Evolutionary conservation across 2,888 invertebrate genomes (phyloP).

Genomic region (Microchrysa polita): DNA sequence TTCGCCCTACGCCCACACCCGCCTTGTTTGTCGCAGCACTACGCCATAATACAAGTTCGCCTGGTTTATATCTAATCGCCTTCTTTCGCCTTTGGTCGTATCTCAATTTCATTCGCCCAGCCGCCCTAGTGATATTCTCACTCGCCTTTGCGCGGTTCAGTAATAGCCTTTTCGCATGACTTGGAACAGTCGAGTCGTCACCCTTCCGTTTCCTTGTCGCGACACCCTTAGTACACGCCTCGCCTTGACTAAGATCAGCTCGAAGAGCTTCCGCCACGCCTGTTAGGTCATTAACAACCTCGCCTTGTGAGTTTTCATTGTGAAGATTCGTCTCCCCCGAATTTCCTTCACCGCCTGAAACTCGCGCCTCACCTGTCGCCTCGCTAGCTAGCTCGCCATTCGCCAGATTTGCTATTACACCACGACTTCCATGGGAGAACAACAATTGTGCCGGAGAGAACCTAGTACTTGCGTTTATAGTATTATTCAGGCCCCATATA

Average conservation of each 20-base stretch:
- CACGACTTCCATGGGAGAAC: slow-evolving; percentile 8
- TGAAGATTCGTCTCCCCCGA: slow-evolving; percentile 12
- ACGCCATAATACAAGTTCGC: too few species aligned
- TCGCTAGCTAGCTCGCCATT: slow-evolving; percentile 19
- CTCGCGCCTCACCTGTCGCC: slow-evolving; percentile 10
- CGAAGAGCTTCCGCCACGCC: not conserved
- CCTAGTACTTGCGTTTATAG: slow-evolving; percentile 4
- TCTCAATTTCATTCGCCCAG: slow-evolving; percentile 12
- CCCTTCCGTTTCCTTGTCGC: too few species aligned
- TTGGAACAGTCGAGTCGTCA: too few species aligned
- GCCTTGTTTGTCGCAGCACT: too few species aligned
- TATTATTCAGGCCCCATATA: slow-evolving; percentile 9
- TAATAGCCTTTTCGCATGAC: too few species aligned
- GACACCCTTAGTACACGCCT: too few species aligned
- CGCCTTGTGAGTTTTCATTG: slow-evolving; percentile 8
- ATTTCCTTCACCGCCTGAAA: too few species aligned
- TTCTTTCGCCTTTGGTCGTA: slow-evolving; percentile 15
- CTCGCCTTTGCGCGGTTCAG: slow-evolving; percentile 12
- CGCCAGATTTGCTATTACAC: slow-evolving; percentile 13
- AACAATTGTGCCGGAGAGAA: slow-evolving; percentile 14
- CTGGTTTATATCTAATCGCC: not conserved
- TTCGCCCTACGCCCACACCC: slow-evolving; percentile 10
- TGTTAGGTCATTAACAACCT: slow-evolving; percentile 17
- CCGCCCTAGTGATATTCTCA: slow-evolving; percentile 15
- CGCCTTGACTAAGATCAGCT: too few species aligned